Evolutionary conservation across 1,140 invertebrate species (phyloP).

Genomic region (Drosophila pandora): DNA sequence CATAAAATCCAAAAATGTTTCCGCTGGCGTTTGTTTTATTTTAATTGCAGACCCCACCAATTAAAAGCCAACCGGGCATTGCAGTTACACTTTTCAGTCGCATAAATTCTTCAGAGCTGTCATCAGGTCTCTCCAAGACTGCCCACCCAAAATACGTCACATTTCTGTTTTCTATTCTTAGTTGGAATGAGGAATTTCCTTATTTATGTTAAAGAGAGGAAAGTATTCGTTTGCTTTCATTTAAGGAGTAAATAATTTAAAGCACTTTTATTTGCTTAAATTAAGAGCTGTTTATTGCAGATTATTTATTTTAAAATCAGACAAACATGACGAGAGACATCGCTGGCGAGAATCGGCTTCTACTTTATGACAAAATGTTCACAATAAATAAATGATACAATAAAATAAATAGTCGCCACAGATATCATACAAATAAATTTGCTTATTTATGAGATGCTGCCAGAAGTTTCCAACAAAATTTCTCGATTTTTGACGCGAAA

Average conservation of each 20-base stretch:
- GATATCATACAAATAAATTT: conserved; percentile 54
- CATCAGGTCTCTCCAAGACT: conserved; percentile 44
- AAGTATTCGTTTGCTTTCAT: background rate
- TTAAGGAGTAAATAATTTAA: conserved; percentile 42
- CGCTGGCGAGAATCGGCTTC: conserved; percentile 28
- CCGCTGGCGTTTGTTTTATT: conserved; percentile 15
- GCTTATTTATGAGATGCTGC: conserved; percentile 66
- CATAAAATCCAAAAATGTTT: conserved; percentile 28
- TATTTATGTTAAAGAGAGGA: background rate
- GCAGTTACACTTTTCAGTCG: conserved; percentile 38
- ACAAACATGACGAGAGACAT: conserved; percentile 59
- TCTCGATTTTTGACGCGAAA: conserved; percentile 42
- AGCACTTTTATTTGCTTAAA: conserved; percentile 51
- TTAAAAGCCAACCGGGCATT: conserved; percentile 47
- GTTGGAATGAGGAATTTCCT: conserved; percentile 1
- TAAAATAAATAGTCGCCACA: conserved; percentile 63
- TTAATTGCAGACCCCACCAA: conserved; percentile 43
- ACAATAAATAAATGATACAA: conserved; percentile 68
- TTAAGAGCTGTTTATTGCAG: conserved; percentile 46
- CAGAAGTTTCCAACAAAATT: conserved; percentile 64
- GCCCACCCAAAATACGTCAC: conserved; percentile 28
- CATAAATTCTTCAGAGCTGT: conserved; percentile 71
- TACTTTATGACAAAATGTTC: conserved; percentile 78
- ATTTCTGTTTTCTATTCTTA: conserved; percentile 22
- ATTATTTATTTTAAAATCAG: conserved; percentile 44